A percentile compares a stretch with the other conserved stretches of the same genome.
phyloP scores from a whole-genome alignment of 2,888 invertebrate genomes.

The Heliconius charithonia region DNA sequence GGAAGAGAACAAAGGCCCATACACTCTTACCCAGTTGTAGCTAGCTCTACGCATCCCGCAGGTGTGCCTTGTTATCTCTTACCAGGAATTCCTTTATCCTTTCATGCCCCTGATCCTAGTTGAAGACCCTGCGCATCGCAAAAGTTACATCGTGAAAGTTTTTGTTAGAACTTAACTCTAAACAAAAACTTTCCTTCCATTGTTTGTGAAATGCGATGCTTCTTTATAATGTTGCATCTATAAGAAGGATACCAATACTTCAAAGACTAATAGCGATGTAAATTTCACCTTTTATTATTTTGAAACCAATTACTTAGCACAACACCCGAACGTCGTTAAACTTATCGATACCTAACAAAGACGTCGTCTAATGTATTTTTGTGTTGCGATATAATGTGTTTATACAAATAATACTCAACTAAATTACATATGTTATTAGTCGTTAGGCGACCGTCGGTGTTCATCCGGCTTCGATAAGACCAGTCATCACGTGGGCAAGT shows the following conservation, averaged over 20 bases:
- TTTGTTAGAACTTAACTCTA: conserved; percentile 38
- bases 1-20: conserved; percentile 78
- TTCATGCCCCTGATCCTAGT: conserved; percentile 57
- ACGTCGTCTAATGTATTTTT: conserved; percentile 5
- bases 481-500: conserved; percentile 69
- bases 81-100: conserved; percentile 69
- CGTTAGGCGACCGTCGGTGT: conserved; percentile 60
- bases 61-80: conserved; percentile 79
- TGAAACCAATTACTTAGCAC: background rate
- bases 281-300: background rate
- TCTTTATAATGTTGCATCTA: conserved; percentile 7
- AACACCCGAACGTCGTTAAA: conserved; percentile 3
- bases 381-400: conserved; percentile 10
- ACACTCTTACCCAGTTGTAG: conserved; percentile 75
- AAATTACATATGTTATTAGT: conserved; percentile 53
- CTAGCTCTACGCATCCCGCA: conserved; percentile 70
- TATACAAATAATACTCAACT: conserved; percentile 31
- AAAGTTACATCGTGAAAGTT: conserved; percentile 53
- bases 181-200: conserved; percentile 18
- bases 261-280: background rate
- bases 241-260: background rate
- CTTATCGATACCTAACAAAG: conserved; percentile 2
- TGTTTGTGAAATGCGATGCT: conserved; percentile 4
- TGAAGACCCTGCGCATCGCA: conserved; percentile 62
- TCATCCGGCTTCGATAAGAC: conserved; percentile 73